Percentiles rank a stretch among this genome's conserved stretches.
Evolutionary conservation across 1,140 invertebrate genomes (phyloP).

Genomic region (Belonocnema kinseyi): DNA sequence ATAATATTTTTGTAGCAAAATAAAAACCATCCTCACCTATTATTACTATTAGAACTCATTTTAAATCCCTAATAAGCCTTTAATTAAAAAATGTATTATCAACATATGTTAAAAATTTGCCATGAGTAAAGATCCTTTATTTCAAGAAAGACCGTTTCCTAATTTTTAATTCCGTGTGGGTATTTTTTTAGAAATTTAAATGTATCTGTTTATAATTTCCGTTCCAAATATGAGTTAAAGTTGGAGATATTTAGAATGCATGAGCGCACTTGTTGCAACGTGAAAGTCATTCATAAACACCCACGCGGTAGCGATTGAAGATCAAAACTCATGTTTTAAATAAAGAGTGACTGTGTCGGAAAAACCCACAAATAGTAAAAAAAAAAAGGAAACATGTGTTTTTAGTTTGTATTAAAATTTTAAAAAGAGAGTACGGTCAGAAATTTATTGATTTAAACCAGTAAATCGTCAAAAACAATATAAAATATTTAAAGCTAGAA

Average conservation of each 20-base stretch:
- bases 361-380: background rate
- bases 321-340: conserved; percentile 10
- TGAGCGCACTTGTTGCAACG: conserved; percentile 45
- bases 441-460: no score
- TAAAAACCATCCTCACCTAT: no score
- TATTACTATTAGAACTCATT: no score
- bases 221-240: background rate
- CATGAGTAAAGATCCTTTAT: no score
- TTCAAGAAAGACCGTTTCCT: no score
- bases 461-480: no score
- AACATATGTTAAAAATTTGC: no score
- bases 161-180: background rate
- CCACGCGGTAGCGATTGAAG: conserved; percentile 35
- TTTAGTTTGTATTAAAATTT: background rate
- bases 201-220: conserved; percentile 23
- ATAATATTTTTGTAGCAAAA: no score
- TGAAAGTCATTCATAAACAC: conserved; percentile 53
- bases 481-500: no score
- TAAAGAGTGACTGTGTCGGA: background rate
- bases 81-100: no score
- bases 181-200: background rate
- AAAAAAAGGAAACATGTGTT: no score
- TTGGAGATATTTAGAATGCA: conserved; percentile 40
- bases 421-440: background rate
- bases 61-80: no score